These are phyloP conservation scores for Tachina lurida DNA, from an alignment of 2,888 invertebrate species.

Conservation along the genomic window DNA sequence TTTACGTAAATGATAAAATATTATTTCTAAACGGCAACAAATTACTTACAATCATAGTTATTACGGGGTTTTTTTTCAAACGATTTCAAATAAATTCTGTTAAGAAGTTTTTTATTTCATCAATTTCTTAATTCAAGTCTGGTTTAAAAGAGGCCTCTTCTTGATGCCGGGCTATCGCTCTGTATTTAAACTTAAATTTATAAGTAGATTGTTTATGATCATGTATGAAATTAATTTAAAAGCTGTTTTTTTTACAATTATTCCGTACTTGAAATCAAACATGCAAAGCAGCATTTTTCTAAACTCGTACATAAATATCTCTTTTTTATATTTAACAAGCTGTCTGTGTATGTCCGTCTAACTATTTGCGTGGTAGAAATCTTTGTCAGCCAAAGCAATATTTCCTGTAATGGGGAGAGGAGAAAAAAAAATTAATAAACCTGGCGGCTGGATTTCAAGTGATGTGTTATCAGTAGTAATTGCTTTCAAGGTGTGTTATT, in stretches of 20 bases:
- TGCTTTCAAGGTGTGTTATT: conserved; percentile 61
- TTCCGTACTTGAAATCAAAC: conserved; percentile 37
- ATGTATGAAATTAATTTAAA: conserved; percentile 62
- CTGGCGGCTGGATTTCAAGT: conserved; percentile 52
- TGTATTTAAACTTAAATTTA: conserved; percentile 31
- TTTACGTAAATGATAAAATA: too few species aligned
- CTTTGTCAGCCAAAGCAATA: conserved; percentile 50
- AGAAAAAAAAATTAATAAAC: background rate
- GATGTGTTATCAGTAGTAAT: conserved; percentile 62
- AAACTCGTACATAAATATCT: conserved; percentile 6
- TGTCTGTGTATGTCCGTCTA: conserved; percentile 1
- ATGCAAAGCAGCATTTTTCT: conserved; percentile 52
- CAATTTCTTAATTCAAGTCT: background rate
- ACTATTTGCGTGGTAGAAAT: conserved; percentile 23
- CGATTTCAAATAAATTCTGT: too few species aligned
- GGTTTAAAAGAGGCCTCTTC: background rate
- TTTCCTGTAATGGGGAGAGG: conserved; percentile 48
- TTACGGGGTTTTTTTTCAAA: too few species aligned
- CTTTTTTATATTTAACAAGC: conserved; percentile 38
- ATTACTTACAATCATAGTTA: too few species aligned
- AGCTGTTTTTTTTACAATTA: background rate
- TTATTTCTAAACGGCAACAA: too few species aligned
- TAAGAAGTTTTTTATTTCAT: too few species aligned
- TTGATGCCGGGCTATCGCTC: background rate
- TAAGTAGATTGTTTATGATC: conserved; percentile 63